Conservation (phyloP, 2,888 invertebrate genomes). For the Sminthurinus aureus region DNA sequence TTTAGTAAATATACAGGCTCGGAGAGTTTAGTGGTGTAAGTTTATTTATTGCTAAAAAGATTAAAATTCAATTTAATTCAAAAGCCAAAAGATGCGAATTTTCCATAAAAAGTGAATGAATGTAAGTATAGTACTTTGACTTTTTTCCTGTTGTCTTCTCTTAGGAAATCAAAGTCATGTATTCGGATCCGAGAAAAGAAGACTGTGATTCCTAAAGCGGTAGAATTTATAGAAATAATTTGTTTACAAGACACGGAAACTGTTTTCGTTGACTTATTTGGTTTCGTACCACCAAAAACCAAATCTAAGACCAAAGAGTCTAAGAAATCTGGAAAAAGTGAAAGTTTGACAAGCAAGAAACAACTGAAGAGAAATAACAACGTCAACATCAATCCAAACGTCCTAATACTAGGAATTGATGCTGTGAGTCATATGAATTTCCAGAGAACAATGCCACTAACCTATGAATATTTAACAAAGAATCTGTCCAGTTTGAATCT, state of each 20-base stretch:
- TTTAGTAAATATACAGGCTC: background rate
- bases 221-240: conserved; percentile 45
- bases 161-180: conserved; percentile 3
- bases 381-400: background rate
- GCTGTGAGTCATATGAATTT: conserved; percentile 84
- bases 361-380: background rate
- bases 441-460: conserved; percentile 62
- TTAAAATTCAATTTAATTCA: no score
- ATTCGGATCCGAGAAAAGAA: conserved; percentile 34
- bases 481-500: conserved; percentile 76
- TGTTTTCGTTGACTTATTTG: conserved; percentile 48
- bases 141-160: background rate
- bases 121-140: no score
- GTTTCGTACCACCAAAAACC: conserved; percentile 42
- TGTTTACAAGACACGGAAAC: conserved; percentile 32
- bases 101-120: no score
- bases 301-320: no score
- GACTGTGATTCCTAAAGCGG: conserved; percentile 28
- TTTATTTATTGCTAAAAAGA: no score
- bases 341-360: background rate
- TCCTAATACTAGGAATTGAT: background rate
- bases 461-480: conserved; percentile 66
- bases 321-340: conserved; percentile 41
- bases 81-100: no score
- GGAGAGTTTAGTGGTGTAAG: background rate